Evolutionary conservation across 2,113 vertebrate species (phyloP), one percentile per base, ranked within the genome.

Genomic region (Ictalurus punctatus): DNA sequence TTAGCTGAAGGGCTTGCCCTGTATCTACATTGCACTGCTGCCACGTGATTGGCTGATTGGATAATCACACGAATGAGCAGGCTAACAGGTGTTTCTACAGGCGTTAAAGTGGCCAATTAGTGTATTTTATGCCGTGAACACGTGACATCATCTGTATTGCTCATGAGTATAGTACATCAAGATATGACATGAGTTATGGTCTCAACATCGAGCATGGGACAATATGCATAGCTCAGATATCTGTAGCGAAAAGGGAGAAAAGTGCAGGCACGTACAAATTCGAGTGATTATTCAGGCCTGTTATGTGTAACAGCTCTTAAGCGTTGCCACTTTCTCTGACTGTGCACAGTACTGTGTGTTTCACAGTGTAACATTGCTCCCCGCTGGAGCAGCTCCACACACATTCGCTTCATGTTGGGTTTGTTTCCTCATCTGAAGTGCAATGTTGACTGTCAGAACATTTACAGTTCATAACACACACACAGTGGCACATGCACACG

Each of bases 381-480:
- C 30, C 34, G 17, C 78, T 30, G 48, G 78, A 80, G 48, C 52
- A 7, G 52, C 78, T 56, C 52, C 13, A 23, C 30, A 82, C 21
- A 4, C 21, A 0, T 61, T 44, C 37, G 0, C 2, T 83, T 7
- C 52, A 34, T 83, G 58, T 44, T 44, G 67, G 44, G 84, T 74
- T 73, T 19, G 6, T 63, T 54, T 54, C 27, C 12, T 80, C 40
- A 48, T 61, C 44, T 40, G 44, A 67, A 81, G 61, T 37, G 10
- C 13, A 69, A 14, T 52, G 59, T 80, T 87, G 86, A n/a, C 56
- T 78, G 4, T 63, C 44, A 25, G 48, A 59, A n/a, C 54, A 30
- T 59, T 40, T 30, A n/a, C 83, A 65, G 82, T 84, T 84, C 37
- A 4, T 27, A 84, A 84, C 82, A 73, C 30, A 17, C 40, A 52